These are phyloP conservation scores for Bombus affinis DNA, from an alignment of 1,140 invertebrate species.

Conservation along the genomic window DNA sequence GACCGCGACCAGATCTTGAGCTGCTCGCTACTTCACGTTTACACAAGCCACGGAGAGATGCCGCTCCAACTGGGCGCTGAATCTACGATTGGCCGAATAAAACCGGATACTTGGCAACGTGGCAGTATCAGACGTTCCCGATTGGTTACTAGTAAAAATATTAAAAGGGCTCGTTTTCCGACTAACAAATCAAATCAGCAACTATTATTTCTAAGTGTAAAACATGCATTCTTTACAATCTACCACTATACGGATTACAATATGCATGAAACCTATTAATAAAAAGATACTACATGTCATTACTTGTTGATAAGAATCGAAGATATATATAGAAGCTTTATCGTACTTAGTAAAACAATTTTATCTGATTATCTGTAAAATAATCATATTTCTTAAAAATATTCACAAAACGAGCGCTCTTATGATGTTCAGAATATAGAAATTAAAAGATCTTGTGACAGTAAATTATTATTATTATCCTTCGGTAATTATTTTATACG, in stretches of 20 bases:
- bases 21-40: conserved; percentile 51
- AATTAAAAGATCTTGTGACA: background rate
- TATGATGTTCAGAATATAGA: background rate
- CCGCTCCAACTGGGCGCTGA: conserved; percentile 58
- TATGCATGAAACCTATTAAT: background rate
- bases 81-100: conserved; percentile 55
- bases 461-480: too few relatives aligned
- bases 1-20: conserved; percentile 52
- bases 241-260: background rate
- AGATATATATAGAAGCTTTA: background rate
- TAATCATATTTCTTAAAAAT: background rate
- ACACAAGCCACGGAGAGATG: conserved; percentile 62
- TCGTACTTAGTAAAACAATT: background rate
- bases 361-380: background rate
- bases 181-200: conserved; percentile 67
- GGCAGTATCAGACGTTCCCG: conserved; percentile 35
- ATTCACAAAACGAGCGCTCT: background rate
- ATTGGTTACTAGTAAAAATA: conserved; percentile 67
- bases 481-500: background rate
- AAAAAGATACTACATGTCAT: background rate
- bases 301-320: background rate
- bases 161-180: conserved; percentile 60
- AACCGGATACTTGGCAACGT: conserved; percentile 68
- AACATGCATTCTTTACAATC: conserved; percentile 17
- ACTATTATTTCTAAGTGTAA: conserved; percentile 48